Percentiles rank a stretch among this genome's conserved stretches.
These are phyloP conservation scores for Dendrolimus punctatus DNA, from an alignment of 1,140 invertebrate genomes.

Conservation along the genomic window DNA sequence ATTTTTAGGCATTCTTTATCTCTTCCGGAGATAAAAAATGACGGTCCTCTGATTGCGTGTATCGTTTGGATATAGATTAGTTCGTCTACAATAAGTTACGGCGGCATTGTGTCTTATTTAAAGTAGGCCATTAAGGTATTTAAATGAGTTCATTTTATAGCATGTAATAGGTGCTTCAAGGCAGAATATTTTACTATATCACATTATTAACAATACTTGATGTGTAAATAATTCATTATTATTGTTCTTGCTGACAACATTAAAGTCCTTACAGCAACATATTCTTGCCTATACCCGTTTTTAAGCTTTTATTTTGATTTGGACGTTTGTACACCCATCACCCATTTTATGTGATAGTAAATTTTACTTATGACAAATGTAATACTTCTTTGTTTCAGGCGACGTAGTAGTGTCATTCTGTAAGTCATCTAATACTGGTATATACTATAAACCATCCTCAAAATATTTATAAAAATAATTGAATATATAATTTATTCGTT, in stretches of 20 bases:
- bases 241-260: neutral
- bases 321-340: too few relatives aligned
- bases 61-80: slow-evolving; percentile 32
- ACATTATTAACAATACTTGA: neutral
- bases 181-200: neutral
- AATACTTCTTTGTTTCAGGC: too few relatives aligned
- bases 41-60: slow-evolving; percentile 39
- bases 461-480: too few relatives aligned
- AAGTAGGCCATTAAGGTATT: slow-evolving; percentile 30
- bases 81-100: slow-evolving; percentile 30
- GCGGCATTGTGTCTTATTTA: slow-evolving; percentile 26
- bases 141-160: slow-evolving; percentile 38
- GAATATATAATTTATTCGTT: too few relatives aligned
- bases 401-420: too few relatives aligned
- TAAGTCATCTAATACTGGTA: too few relatives aligned
- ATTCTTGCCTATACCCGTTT: too few relatives aligned
- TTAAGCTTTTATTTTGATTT: too few relatives aligned
- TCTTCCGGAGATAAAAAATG: slow-evolving; percentile 59
- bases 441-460: too few relatives aligned
- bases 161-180: slow-evolving; percentile 16
- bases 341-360: too few relatives aligned
- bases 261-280: too few relatives aligned
- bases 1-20: slow-evolving; percentile 63
- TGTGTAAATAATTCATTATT: neutral
- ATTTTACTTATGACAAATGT: too few relatives aligned